Conservation (phyloP, 2,888 invertebrate species). For the Drosophila anceps region DNA sequence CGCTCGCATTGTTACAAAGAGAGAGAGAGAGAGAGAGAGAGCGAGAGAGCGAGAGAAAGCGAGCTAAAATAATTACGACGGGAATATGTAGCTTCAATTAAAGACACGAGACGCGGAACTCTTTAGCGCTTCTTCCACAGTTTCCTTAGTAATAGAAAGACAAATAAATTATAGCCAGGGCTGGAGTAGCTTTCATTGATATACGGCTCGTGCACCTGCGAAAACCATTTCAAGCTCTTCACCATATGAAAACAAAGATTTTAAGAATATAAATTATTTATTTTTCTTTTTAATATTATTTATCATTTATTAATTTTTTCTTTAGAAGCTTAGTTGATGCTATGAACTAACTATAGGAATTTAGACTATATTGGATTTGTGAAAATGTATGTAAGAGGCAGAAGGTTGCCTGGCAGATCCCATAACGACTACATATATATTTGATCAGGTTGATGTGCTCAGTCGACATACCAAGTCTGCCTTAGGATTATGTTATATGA, state of each 20-base stretch:
- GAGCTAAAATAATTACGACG: slow-evolving; percentile 3
- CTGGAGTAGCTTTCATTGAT: neutral
- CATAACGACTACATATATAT: no score
- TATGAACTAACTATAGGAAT: no score
- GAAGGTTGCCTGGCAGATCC: no score
- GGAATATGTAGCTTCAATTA: slow-evolving; percentile 7
- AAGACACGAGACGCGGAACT: slow-evolving; percentile 6
- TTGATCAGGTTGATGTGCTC: no score
- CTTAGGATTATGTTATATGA: no score
- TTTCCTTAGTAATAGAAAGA: neutral
- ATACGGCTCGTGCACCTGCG: neutral
- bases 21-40: neutral
- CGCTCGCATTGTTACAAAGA: slow-evolving; percentile 4
- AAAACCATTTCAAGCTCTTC: neutral
- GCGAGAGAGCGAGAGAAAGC: neutral
- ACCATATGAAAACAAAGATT: neutral
- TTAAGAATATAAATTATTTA: no score
- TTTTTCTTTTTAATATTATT: no score
- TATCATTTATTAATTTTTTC: no score
- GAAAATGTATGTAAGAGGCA: no score
- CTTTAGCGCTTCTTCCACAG: neutral
- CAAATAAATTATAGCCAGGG: slow-evolving; percentile 2
- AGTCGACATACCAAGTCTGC: no score
- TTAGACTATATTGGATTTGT: no score
- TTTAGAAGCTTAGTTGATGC: no score